Evolutionary conservation across 2,797 vertebrate species (phyloP), one percentile per base, ranked within the genome.

Genomic region (Odontamblyopus lacepedii): DNA sequence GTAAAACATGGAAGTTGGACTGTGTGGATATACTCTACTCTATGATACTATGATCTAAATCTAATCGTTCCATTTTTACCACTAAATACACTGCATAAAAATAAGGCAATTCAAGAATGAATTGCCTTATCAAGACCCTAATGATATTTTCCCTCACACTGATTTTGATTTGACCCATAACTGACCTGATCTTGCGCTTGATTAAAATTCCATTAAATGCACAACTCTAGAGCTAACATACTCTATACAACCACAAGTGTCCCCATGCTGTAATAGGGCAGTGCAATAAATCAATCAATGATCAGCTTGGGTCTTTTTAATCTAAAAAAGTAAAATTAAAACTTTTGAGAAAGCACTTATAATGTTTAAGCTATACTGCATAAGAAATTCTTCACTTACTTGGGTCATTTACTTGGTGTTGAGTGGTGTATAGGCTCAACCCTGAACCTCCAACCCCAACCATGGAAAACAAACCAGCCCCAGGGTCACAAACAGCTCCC

Each of bases 401-500:
- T 26, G 2, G 23, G 23, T 29, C 15, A 6, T 16, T 55, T 23
- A 63, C 19, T 6, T 30, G 18, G 35, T 19, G 67, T 53, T 30
- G 56, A 5, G 65, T 15, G 23, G 44, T 13, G 50, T 57, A 79
- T 35, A 16, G 69, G 66, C 74, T 80, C 63, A 78, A 77, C 76
- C 78, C 76, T 62, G 71, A 84, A 80, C 81, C 79, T 67, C 72
- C 3, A 27, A 87, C 81, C 72, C 62, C 23, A 9, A 63, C 77
- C 59, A 65, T 55, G 71, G 50, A 64, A 59, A 62, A 69, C 19
- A 64, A 19, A 48, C 71, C 64, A 76, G 78, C 79, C 73, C 13
- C 13, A 4, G 16, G 84, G 82, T 81, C 55, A 18, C 74, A 68
- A 78, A 75, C 53, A 60, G 83, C 81, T 85, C 80, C 78, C 61